Percentiles rank a stretch among this genome's conserved stretches.
These are phyloP conservation scores for Ophion ellenae DNA, from an alignment of 2,888 invertebrate species.

Conservation along the genomic window DNA sequence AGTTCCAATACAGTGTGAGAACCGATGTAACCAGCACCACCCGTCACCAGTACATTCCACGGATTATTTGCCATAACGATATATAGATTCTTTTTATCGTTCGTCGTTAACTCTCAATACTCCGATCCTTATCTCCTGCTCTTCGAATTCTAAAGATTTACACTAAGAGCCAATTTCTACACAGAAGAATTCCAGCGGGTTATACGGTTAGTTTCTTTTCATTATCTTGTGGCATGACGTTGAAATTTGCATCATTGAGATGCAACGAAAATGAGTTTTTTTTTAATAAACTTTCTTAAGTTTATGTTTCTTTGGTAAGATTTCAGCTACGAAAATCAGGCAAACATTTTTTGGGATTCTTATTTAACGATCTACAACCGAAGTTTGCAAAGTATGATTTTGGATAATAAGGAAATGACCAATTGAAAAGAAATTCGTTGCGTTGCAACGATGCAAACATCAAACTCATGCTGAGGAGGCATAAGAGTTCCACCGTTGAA, in stretches of 20 bases:
- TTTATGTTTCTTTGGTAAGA: no score
- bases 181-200: conserved; percentile 43
- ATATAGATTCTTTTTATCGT: background rate
- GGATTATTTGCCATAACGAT: conserved; percentile 74
- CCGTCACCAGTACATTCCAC: conserved; percentile 91
- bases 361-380: no score
- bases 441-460: no score
- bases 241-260: background rate
- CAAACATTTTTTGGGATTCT: no score
- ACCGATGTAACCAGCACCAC: conserved; percentile 98
- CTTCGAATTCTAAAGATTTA: conserved; percentile 48
- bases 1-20: conserved; percentile 95
- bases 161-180: conserved; percentile 42
- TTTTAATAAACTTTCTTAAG: background rate
- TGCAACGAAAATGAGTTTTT: background rate
- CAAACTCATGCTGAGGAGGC: no score
- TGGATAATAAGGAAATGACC: no score
- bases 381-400: no score
- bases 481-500: background rate
- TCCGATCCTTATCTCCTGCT: conserved; percentile 37
- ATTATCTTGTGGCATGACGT: background rate
- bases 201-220: background rate
- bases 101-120: conserved; percentile 28
- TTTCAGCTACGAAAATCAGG: background rate
- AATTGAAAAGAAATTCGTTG: no score